Evolutionary conservation across 1,140 invertebrate species (phyloP).

Genomic region (Holcopasites calliopsidis): DNA sequence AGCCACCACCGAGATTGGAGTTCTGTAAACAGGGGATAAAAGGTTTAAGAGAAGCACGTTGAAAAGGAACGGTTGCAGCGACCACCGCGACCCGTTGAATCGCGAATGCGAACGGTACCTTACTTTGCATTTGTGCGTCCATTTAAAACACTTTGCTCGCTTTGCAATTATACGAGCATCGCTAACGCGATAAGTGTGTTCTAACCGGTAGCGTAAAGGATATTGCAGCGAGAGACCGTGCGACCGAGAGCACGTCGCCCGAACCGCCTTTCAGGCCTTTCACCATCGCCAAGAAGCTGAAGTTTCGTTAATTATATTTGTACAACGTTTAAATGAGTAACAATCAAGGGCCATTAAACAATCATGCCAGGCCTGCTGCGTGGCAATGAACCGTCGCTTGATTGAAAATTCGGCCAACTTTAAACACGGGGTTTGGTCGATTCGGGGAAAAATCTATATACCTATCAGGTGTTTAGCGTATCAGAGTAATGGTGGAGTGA

Average conservation of each 20-base stretch:
- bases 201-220: not conserved
- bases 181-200: not conserved
- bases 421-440: no score
- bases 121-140: conserved; percentile 36
- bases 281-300: no score
- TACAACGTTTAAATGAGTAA: not conserved
- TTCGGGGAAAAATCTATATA: no score
- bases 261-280: no score
- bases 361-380: no score
- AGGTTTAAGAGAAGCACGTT: no score
- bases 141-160: not conserved
- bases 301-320: conserved; percentile 4
- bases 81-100: conserved; percentile 31
- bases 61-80: conserved; percentile 32
- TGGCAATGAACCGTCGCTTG: no score
- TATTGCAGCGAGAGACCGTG: not conserved
- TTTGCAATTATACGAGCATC: not conserved
- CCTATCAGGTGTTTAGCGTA: no score
- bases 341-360: conserved; percentile 18
- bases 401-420: no score
- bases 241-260: not conserved
- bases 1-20: no score
- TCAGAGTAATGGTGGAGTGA: no score
- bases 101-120: conserved; percentile 45
- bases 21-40: no score